Evolutionary conservation across 2,888 invertebrate genomes (phyloP), one percentile per base, ranked within the genome.

Genomic region (Diabrotica balteata): DNA sequence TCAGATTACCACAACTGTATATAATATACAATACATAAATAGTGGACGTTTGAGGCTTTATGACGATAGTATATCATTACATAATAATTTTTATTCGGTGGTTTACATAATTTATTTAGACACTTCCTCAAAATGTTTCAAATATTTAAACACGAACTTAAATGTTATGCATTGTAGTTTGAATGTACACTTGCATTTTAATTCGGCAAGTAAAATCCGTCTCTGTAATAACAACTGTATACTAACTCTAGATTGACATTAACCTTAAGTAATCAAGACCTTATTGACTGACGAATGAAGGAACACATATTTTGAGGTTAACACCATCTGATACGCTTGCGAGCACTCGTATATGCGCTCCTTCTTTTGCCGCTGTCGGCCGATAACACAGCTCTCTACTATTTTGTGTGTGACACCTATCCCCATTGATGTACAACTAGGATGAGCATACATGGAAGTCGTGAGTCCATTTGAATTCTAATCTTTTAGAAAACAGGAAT

Each of bases 391-490:
- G 68, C 59, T 77, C 77, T 79, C 76, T 75, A 77, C 77, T 78
- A 79, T 80, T 80, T 80, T 80, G 78, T 79, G 78, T 79, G 79
- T 79, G 80, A 76, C 79, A 80, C 80, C 81, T 80, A 80, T 81
- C 80, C 80, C 78, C 72, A 72, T 68, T 80, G 80, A 81, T 80
- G 77, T 78, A 80, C 77, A 78, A 78, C 78, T 76, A 73, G 74
- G 77, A 74, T 73, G 76, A 70, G 71, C 76, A 68, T 80, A 79
- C 81, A 79, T 78, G 78, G 77, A 75, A 77, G 73, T 78, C 78
- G 78, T 79, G 78, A 77, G 75, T 68, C 66, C 65, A 73, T 75
- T 75, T 73, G 74, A 74, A 74, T 74, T 73, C 73, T 59, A 62
- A 63, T 59, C 59, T 72, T 73, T 73, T 74, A 60, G 66, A 61